A percentile compares a stretch with the other conserved stretches of the same genome.
Evolutionary conservation across 2,797 vertebrate genomes (phyloP).

Genomic region (Zalophus californianus): DNA sequence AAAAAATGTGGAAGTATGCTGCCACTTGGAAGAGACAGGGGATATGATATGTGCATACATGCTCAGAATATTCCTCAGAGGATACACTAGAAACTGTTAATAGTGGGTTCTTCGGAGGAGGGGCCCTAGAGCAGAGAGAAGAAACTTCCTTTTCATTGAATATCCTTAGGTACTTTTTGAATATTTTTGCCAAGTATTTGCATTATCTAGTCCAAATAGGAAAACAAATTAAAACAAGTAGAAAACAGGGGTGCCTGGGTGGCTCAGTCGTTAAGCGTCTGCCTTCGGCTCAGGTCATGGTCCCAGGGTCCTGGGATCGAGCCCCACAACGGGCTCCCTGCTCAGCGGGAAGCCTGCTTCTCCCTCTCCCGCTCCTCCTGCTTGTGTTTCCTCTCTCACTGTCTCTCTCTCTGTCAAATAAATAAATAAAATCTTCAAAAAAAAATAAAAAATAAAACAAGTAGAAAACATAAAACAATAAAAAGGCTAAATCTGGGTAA

Average conservation of each 20-base stretch:
- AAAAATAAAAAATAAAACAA: neutral
- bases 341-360: too few species aligned
- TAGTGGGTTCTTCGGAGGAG: neutral
- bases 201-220: neutral
- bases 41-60: neutral
- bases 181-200: neutral
- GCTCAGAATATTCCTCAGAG: neutral
- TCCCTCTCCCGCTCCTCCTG: too few species aligned
- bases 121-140: neutral
- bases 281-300: too few species aligned
- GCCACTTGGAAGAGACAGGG: neutral
- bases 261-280: too few species aligned
- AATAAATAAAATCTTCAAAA: too few species aligned
- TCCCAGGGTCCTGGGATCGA: too few species aligned
- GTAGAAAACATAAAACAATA: constrained; percentile 15
- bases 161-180: neutral
- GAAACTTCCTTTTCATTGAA: neutral
- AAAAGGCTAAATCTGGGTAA: neutral
- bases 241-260: neutral
- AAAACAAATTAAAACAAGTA: constrained; percentile 17
- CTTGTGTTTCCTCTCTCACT: too few species aligned
- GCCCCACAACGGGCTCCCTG: too few species aligned
- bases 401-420: too few species aligned
- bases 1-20: neutral
- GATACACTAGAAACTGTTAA: neutral